phyloP scores from a whole-genome alignment of 2,113 vertebrate species.

The Gasterosteus nipponicus region DNA sequence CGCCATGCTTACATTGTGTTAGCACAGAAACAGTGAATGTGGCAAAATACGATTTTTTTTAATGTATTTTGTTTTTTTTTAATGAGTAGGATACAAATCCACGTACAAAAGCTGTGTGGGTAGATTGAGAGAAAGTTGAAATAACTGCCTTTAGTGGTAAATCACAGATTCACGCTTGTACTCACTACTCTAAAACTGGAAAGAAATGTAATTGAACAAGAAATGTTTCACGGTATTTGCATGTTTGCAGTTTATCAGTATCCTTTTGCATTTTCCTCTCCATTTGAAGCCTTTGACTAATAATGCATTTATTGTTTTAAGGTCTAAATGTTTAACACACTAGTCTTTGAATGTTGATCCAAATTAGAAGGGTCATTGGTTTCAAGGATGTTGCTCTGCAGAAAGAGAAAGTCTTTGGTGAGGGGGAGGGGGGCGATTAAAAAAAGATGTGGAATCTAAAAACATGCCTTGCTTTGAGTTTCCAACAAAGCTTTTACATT shows the following conservation, averaged over 20 bases:
- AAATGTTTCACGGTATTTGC: neutral
- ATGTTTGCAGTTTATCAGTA: neutral
- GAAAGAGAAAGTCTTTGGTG: slow-evolving; percentile 1
- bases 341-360: neutral
- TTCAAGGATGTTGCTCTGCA: neutral
- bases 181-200: neutral
- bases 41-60: slow-evolving; percentile 3
- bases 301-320: slow-evolving; percentile 1
- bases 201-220: neutral
- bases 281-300: neutral
- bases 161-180: neutral
- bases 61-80: neutral
- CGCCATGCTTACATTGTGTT: slow-evolving; percentile 5
- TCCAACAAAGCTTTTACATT: neutral
- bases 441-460: neutral
- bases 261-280: neutral
- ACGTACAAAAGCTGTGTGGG: neutral
- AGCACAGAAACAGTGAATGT: neutral
- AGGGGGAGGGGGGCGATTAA: neutral
- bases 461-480: neutral
- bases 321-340: neutral
- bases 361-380: slow-evolving; percentile 4
- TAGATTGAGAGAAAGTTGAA: neutral
- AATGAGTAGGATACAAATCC: neutral
- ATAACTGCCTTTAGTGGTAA: neutral